Conservation (phyloP, 92 coral and sea anemone species). For the Micromussa lordhowensis region DNA sequence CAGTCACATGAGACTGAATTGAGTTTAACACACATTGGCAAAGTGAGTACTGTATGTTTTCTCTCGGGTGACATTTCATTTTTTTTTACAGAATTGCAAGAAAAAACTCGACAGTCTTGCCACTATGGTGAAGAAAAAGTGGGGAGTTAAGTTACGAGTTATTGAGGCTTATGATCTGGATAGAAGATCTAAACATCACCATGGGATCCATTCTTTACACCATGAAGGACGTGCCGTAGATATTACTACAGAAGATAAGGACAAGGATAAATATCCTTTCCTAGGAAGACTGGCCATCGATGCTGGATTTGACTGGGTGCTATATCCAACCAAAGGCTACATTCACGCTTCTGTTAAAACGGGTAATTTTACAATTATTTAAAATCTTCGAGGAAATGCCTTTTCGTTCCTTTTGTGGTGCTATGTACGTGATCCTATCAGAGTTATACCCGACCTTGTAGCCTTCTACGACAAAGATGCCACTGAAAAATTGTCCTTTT, state of each 20-base stretch:
- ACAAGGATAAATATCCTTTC: slow-evolving; percentile 61
- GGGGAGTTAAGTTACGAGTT: slow-evolving; percentile 76
- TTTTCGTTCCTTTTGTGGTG: not conserved
- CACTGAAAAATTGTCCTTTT: no score
- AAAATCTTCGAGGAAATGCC: not conserved
- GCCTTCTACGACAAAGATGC: no score
- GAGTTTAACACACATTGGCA: no score
- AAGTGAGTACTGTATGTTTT: no score
- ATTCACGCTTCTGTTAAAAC: slow-evolving; percentile 87
- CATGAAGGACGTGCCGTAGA: slow-evolving; percentile 89
- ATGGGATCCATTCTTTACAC: slow-evolving; percentile 62
- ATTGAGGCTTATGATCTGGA: slow-evolving; percentile 73
- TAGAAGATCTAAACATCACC: slow-evolving; percentile 17
- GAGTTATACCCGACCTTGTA: no score
- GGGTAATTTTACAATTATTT: slow-evolving; percentile 41
- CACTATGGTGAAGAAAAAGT: slow-evolving; percentile 39
- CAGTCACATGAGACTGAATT: no score
- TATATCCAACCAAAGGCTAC: slow-evolving; percentile 67
- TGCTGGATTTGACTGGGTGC: slow-evolving; percentile 88
- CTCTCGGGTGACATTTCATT: no score
- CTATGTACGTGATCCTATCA: no score
- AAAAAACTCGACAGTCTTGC: slow-evolving; percentile 64
- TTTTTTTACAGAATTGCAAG: slow-evolving; percentile 66
- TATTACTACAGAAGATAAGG: slow-evolving; percentile 71
- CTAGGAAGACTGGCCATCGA: slow-evolving; percentile 77